A percentile compares a stretch with the other conserved stretches of the same genome.
These are phyloP conservation scores for Epicauta chinensis DNA, from an alignment of 1,140 invertebrate species.

Conservation along the genomic window DNA sequence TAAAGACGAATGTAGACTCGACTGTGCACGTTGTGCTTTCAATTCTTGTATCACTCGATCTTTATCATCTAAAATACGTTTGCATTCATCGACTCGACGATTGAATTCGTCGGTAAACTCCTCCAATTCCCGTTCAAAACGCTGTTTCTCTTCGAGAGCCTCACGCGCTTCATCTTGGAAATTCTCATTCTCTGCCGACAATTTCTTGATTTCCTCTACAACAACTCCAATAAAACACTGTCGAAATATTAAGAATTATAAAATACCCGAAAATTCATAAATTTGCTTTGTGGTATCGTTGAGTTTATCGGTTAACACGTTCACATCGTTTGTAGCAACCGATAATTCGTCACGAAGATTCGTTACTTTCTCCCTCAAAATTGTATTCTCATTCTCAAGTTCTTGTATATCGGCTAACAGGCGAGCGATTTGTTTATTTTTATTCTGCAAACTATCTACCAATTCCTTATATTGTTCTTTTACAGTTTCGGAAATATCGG, in stretches of 20 bases:
- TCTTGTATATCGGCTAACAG: constrained; percentile 57
- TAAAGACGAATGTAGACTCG: constrained; percentile 43
- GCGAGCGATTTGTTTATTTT: constrained; percentile 62
- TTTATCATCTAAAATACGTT: constrained; percentile 63
- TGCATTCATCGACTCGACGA: constrained; percentile 62
- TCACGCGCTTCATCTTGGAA: constrained; percentile 55
- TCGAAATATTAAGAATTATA: constrained; percentile 26
- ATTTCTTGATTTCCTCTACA: constrained; percentile 43
- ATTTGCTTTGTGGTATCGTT: constrained; percentile 45
- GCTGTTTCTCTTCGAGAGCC: constrained; percentile 54
- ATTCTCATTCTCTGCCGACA: constrained; percentile 45
- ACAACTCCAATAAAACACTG: constrained; percentile 9
- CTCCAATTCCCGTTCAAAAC: constrained; percentile 55
- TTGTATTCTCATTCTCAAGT: constrained; percentile 58
- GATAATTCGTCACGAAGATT: constrained; percentile 56
- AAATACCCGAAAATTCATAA: constrained; percentile 47
- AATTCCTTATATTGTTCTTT: constrained; percentile 44
- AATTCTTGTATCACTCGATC: constrained; percentile 55
- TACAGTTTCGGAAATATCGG: constrained; percentile 41
- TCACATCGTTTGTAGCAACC: constrained; percentile 56
- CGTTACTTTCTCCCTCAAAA: constrained; percentile 52
- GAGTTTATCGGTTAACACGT: constrained; percentile 52
- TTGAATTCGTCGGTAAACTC: constrained; percentile 60
- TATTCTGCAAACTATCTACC: constrained; percentile 50
- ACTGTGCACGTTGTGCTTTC: constrained; percentile 44